Evolutionary conservation across 2,113 vertebrate genomes (phyloP), one percentile per base, ranked within the genome.

Genomic region (Atherinomorus stipes): DNA sequence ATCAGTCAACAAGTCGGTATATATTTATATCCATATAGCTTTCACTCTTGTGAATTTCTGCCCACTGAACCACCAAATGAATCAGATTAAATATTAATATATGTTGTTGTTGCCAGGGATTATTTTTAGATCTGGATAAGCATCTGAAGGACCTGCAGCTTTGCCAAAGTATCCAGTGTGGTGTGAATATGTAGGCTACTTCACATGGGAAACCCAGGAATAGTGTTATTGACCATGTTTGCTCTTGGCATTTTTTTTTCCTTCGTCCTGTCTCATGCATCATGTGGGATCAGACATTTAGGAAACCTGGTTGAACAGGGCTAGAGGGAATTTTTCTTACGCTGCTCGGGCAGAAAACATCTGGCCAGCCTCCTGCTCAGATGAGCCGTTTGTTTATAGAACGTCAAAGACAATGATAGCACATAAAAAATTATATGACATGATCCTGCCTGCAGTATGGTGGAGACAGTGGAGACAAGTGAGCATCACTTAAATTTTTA

Each of bases 101-200:
- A 22, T 21, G 4, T 16, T 69, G 28, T 28, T 2, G 53, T 31
- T 7, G 26, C 26, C 23, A 8, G 37, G 38, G 21, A 59, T 40
- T 31, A 1, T 62, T 62, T 61, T 44, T 61, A 42, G 57, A 37
- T 40, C 60, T 26, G 16, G 45, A 60, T 26, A 25, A 60, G 45
- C 28, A 49, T 49, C 61, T 31, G 19, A 51, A 52, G 40, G 10
- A 4, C 40, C 19, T 1, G 26, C 50, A 42, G 10, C 31, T 71
- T 22, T 23, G 12, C 25, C 11, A 40, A 51, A 12, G 12, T 64
- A n/a, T 28, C 18, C 45, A 40, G 47, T 60, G 23, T 16, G 53
- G 34, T 18, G 2, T 44, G 25, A 54, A 23, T 13, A 10, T 47
- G 70, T 6, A 61, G 22, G 40, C 58, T 44, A 9, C 58, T 45